Percentiles rank a stretch among this genome's conserved stretches.
Conservation (phyloP, 2,113 vertebrate species). For the Elachura formosa region DNA sequence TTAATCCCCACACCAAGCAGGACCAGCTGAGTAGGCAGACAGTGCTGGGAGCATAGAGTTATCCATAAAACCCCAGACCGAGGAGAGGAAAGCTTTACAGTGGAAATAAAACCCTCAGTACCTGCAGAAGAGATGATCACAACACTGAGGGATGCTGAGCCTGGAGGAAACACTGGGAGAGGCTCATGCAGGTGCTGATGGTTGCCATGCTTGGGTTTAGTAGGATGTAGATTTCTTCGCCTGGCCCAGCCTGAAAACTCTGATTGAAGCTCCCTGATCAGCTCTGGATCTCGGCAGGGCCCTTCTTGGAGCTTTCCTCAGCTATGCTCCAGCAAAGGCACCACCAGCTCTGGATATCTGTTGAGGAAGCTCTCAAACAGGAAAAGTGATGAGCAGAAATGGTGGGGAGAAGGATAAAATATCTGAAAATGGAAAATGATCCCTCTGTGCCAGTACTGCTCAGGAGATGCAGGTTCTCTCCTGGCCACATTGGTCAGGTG, state of each 20-base stretch:
- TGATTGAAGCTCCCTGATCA: not conserved
- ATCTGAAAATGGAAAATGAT: not conserved
- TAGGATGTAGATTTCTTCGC: not conserved
- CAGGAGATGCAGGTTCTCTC: not conserved
- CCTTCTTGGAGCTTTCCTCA: not conserved
- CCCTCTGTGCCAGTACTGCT: rapidly evolving
- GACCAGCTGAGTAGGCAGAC: not conserved
- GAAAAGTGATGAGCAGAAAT: not conserved
- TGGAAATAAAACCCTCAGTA: not conserved
- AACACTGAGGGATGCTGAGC: not conserved
- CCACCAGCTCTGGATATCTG: not conserved
- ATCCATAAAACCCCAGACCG: not conserved
- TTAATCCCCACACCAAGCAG: not conserved
- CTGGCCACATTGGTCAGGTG: not conserved
- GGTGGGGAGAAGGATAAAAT: not conserved
- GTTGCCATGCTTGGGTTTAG: not conserved
- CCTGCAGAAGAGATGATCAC: not conserved
- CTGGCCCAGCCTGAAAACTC: not conserved
- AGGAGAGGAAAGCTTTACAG: not conserved
- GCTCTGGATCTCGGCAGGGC: not conserved
- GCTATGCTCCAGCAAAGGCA: not conserved
- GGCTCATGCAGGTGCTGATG: not conserved
- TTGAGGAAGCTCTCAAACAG: not conserved
- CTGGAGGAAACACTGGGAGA: not conserved
- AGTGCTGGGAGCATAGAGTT: rapidly evolving